Base-by-base conservation (phyloP, 2,888 invertebrate genomes). In the Timema podura region DNA sequence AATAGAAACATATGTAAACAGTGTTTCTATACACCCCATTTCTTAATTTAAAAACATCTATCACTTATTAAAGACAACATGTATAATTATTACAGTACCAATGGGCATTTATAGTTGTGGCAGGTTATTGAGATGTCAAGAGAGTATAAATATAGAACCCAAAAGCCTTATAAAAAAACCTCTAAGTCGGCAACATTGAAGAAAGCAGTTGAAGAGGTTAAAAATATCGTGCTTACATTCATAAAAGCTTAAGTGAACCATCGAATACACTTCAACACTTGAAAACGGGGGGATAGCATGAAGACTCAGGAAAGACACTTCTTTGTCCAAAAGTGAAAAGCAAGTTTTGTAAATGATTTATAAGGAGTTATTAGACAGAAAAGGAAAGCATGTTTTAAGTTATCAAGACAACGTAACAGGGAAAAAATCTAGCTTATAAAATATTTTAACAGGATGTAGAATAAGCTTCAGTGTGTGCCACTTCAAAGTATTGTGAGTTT, bases 401-500 rank as follows among this genome's bases (percentile, higher is more conserved):
- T 61, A 44, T 13, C 7, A 30, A 9, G 45, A 67, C 67, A 51
- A 67, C 67, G 1, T 65, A 48, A 13, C 65, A 48, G 65, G 15
- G 15, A 65, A n/a, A n/a, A 15, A 65, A 46, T 15, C 49, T 51
- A 48, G 3, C 67, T 9, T 5, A 2, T 5, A 51, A 44, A 45
- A 67, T 51, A 67, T 67, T 67, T 67, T n/a, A 48, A 48, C 16
- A 59, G 59, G 16, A 9, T 59, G 59, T 11, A 59, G 30, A 45
- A 30, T 44, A 16, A 59, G 16, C 16, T 59, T 47, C 49, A n/a
- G 47, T 6, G 48, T 10, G 67, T 67, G 49, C 46, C 57, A 13
- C 44, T 46, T 30, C 7, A 57, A 44, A 67, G 57, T 46, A 67
- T 67, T 45, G 11, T 67, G n/a, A 67, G 57, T 46, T 67, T 46